Evolutionary conservation across 2,113 vertebrate genomes (phyloP).

Genomic region (Eptesicus fuscus): DNA sequence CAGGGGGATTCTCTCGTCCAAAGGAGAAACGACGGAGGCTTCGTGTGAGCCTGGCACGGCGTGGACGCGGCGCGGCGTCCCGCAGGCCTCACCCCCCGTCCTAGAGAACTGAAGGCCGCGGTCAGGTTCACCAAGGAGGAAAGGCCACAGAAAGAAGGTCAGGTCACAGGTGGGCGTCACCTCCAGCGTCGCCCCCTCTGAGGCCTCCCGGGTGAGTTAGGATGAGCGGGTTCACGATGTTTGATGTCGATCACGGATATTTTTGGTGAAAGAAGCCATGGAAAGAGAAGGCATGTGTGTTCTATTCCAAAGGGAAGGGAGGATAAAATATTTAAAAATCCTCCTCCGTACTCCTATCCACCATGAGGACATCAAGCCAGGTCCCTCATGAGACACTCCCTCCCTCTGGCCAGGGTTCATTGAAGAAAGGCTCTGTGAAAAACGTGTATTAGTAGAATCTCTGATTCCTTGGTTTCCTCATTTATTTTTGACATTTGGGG

Average conservation of each 20-base stretch:
- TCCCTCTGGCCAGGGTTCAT: background rate
- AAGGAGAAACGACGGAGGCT: background rate
- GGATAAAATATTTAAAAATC: constrained; percentile 3
- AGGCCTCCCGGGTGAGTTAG: background rate
- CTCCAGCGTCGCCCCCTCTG: background rate
- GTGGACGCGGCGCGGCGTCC: background rate
- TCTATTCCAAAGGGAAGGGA: background rate
- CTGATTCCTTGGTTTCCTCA: constrained; percentile 5
- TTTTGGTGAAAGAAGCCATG: background rate
- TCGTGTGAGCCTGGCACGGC: background rate
- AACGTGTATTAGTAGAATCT: background rate
- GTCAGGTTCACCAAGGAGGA: background rate
- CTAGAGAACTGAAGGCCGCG: background rate
- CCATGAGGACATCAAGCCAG: background rate
- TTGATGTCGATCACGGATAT: background rate
- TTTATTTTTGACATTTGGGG: background rate
- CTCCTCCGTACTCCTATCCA: background rate
- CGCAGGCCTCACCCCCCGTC: background rate
- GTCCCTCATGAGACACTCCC: background rate
- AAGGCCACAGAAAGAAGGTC: background rate
- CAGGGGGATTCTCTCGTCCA: background rate
- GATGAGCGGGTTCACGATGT: background rate
- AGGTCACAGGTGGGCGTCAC: too few species aligned
- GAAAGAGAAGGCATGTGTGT: background rate
- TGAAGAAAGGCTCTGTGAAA: background rate